Evolutionary conservation across 2,888 invertebrate species (phyloP), one percentile per base, ranked within the genome.

Genomic region (Apomyelois bistriatella): DNA sequence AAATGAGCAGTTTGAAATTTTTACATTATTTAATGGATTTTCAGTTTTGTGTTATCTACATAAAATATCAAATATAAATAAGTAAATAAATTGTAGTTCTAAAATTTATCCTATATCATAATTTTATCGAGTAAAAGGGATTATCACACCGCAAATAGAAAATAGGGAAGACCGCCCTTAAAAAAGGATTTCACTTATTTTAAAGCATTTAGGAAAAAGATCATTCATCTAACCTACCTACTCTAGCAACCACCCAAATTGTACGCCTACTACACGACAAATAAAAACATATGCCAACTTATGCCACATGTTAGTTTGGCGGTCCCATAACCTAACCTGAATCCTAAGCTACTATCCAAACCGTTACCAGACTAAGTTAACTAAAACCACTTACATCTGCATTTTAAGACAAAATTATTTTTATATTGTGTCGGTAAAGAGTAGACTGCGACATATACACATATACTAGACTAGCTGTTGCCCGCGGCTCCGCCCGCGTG

Each of bases 231-330:
- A 43, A 12, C 12, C 43, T 42, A 42, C 7, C 48, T 49, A 50
- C 7, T 35, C 42, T 42, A 51, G 42, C 32, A 48, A 12, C 42
- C 42, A 51, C 36, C 15, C 17, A 12, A 32, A 51, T 36, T 41
- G 32, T 46, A 55, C 54, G 54, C 52, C 49, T 54, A 59, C 53
- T 38, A 56, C 49, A 53, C 58, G 32, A 49, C 10, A 32, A 32
- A 32, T 8, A 32, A 32, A n/a, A 3, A 5, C 22, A 22, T 3
- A 5, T 22, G 22, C n/a, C n/a, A n/a, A n/a, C n/a, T n/a, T n/a
- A n/a, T n/a, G n/a, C n/a, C n/a, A n/a, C n/a, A n/a, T n/a, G n/a
- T n/a, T n/a, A n/a, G n/a, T n/a, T n/a, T n/a, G n/a, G n/a, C n/a
- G n/a, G n/a, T n/a, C n/a, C n/a, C n/a, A n/a, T n/a, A n/a, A n/a